phyloP scores from a whole-genome alignment of 2,113 vertebrate species.

The Rutilus rutilus region DNA sequence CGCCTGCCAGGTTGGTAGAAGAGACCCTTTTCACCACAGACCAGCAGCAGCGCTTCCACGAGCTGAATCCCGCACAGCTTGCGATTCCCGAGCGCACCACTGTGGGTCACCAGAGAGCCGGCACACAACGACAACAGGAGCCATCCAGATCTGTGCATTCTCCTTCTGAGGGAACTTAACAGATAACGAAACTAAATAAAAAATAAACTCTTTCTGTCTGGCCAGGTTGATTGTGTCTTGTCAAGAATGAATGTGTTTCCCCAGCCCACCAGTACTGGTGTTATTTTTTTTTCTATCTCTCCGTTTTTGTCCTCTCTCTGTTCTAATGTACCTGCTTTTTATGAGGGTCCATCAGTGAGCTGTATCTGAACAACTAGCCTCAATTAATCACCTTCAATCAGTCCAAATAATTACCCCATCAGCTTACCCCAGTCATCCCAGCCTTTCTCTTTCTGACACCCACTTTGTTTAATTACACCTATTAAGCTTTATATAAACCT shows the following conservation, averaged over 20 bases:
- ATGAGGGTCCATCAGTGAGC: conserved; percentile 40
- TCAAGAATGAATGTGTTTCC: neutral
- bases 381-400: conserved; percentile 40
- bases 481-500: conserved; percentile 44
- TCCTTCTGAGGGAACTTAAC: neutral
- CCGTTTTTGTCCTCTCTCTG: neutral
- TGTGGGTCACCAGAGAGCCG: conserved; percentile 22
- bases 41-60: conserved; percentile 60
- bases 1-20: conserved; percentile 54
- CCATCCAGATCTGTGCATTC: conserved; percentile 22
- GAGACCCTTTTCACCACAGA: conserved; percentile 64
- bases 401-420: conserved; percentile 51
- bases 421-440: conserved; percentile 9
- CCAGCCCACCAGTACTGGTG: neutral
- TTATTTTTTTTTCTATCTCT: conserved; percentile 6
- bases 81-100: conserved; percentile 31
- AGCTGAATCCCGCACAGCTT: conserved; percentile 61
- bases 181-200: neutral
- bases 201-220: neutral
- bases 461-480: conserved; percentile 48
- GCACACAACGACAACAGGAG: conserved; percentile 39
- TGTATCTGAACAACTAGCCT: conserved; percentile 24
- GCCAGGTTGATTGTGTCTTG: neutral
- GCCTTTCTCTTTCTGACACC: conserved; percentile 13
- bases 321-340: neutral